Percentiles rank a stretch among this genome's conserved stretches.
Conservation (phyloP, 2,113 vertebrate genomes). For the Corythaeola cristata region DNA sequence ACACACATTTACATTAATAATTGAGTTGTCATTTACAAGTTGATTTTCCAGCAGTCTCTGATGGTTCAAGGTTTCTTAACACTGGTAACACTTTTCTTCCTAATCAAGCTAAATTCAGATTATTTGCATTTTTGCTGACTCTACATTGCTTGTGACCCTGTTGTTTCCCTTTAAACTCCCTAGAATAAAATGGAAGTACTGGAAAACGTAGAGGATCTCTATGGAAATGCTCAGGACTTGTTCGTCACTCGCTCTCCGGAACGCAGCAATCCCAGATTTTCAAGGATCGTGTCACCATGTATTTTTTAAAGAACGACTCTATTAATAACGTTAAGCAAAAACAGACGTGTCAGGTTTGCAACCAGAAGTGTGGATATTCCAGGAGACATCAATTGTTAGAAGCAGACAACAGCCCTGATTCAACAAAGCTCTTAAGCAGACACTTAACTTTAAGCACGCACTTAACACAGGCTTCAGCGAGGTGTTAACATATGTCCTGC, state of each 20-base stretch:
- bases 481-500: constrained; percentile 61
- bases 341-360: constrained; percentile 20
- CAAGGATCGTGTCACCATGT: fast-evolving
- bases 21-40: background rate
- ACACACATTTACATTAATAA: background rate
- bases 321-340: constrained; percentile 32
- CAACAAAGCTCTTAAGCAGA: constrained; percentile 62
- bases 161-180: background rate
- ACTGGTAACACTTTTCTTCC: background rate
- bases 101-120: background rate
- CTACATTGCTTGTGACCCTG: background rate
- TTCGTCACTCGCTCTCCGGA: background rate
- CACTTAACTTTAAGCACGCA: constrained; percentile 64
- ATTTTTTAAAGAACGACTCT: background rate
- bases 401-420: constrained; percentile 52
- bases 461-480: constrained; percentile 26
- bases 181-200: background rate
- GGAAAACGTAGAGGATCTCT: background rate
- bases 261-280: background rate
- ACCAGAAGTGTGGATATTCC: background rate
- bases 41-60: background rate
- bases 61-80: background rate
- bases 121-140: background rate
- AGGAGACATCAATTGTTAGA: constrained; percentile 46
- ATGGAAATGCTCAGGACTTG: background rate